Conservation (phyloP, 2,113 vertebrate species). For the Craseonycteris thonglongyai region DNA sequence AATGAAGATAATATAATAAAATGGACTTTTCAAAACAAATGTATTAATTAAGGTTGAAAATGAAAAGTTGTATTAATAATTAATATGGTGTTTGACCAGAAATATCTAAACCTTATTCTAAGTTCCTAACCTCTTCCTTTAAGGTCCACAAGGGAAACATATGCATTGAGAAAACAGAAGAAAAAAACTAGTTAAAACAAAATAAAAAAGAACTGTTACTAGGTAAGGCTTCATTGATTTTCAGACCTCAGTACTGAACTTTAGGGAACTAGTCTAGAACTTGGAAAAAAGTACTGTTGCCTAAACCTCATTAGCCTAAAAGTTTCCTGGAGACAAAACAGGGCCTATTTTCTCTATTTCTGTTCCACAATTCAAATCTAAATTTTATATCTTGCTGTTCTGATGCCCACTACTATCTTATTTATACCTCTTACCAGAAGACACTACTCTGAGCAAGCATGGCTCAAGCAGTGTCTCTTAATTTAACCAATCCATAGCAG, state of each 20-base stretch:
- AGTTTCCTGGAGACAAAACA: background rate
- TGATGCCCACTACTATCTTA: background rate
- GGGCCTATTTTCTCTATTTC: background rate
- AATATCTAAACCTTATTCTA: background rate
- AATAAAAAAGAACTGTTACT: background rate
- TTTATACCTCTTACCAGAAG: background rate
- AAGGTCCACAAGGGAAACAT: background rate
- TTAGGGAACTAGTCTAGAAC: background rate
- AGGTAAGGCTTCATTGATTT: background rate
- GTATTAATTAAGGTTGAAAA: background rate
- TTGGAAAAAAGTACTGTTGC: background rate
- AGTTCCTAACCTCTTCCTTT: background rate
- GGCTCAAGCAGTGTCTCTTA: background rate
- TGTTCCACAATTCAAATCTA: background rate
- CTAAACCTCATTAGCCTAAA: background rate
- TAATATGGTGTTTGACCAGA: background rate
- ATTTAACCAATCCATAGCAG: background rate
- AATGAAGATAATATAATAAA: background rate
- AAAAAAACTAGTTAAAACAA: background rate
- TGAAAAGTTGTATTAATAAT: background rate
- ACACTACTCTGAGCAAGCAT: background rate
- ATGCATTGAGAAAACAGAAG: background rate
- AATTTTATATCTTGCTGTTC: background rate
- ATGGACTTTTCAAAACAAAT: background rate
- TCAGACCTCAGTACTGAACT: background rate